Evolutionary conservation across 2,888 invertebrate species (phyloP).

Genomic region (Drosophila setosimentum): DNA sequence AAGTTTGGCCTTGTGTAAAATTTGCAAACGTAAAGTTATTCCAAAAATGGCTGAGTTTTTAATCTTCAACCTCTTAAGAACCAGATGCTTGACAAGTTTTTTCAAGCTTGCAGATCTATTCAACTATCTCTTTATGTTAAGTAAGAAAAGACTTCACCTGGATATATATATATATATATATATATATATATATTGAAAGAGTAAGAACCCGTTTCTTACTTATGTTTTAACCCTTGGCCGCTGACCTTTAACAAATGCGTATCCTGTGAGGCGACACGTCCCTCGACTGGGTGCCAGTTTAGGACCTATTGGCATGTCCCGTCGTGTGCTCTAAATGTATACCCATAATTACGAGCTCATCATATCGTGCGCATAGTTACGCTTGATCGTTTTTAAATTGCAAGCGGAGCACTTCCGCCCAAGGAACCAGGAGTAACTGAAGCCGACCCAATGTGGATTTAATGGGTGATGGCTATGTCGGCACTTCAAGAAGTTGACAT

Average conservation of each 20-base stretch:
- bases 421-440: conserved; percentile 9
- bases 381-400: conserved; percentile 80
- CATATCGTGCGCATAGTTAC: conserved; percentile 59
- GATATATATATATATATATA: not conserved
- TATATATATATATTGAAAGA: not conserved
- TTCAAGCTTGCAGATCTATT: not conserved
- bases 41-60: not conserved
- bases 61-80: not conserved
- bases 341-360: conserved; percentile 73
- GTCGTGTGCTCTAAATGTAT: conserved; percentile 57
- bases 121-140: not conserved
- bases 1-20: not conserved
- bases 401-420: conserved; percentile 71
- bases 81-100: not conserved
- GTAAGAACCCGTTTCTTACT: conserved; percentile 1
- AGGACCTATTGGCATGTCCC: conserved; percentile 47
- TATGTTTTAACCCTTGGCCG: conserved; percentile 11
- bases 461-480: conserved; percentile 49
- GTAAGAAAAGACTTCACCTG: conserved; percentile 5
- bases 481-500: conserved; percentile 79
- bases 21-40: not conserved
- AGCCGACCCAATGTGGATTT: conserved; percentile 33
- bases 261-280: conserved; percentile 16
- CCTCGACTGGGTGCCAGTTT: not conserved
- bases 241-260: conserved; percentile 32